A percentile compares a stretch with the other conserved stretches of the same genome.
Evolutionary conservation across 2,888 invertebrate species (phyloP).

Genomic region (Drosophila antonietae): DNA sequence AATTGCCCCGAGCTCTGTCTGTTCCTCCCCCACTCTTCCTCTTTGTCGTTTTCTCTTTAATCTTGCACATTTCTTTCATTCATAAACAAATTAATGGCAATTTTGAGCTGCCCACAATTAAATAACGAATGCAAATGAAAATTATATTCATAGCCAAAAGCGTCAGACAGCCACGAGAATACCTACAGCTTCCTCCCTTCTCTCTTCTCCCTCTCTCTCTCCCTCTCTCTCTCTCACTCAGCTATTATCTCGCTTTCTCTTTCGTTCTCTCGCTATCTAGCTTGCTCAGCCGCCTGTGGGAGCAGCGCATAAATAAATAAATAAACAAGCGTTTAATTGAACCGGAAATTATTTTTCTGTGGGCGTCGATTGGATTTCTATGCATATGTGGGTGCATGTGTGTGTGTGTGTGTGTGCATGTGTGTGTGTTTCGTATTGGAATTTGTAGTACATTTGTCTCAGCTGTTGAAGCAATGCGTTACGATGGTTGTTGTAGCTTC

Average conservation of each 20-base stretch:
- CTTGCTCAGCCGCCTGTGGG: conserved; percentile 30
- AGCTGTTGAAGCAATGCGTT: conserved; percentile 17
- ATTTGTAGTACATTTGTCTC: conserved; percentile 56
- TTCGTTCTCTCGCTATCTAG: neutral
- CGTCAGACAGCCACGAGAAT: conserved; percentile 17
- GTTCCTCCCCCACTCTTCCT: neutral
- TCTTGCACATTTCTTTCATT: conserved; percentile 41
- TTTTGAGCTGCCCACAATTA: conserved; percentile 44
- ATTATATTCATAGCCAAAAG: conserved; percentile 11
- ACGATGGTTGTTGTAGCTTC: neutral
- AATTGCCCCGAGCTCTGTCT: conserved; percentile 5
- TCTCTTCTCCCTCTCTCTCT: neutral
- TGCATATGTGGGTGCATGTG: conserved; percentile 13
- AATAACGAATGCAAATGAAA: conserved; percentile 40
- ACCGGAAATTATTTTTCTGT: conserved; percentile 73
- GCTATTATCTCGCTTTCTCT: neutral
- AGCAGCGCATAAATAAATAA: conserved; percentile 71
- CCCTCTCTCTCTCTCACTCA: neutral
- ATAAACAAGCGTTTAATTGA: conserved; percentile 78
- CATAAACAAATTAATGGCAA: conserved; percentile 67
- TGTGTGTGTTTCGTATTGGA: conserved; percentile 52
- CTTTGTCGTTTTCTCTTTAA: conserved; percentile 11
- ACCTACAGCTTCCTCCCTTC: neutral
- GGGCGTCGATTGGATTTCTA: conserved; percentile 52
- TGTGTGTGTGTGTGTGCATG: conserved; percentile 1